A percentile compares a stretch with the other conserved stretches of the same genome.
These are phyloP conservation scores for Anisognathus igniventris DNA, from an alignment of 2,797 vertebrate species.

Conservation along the genomic window DNA sequence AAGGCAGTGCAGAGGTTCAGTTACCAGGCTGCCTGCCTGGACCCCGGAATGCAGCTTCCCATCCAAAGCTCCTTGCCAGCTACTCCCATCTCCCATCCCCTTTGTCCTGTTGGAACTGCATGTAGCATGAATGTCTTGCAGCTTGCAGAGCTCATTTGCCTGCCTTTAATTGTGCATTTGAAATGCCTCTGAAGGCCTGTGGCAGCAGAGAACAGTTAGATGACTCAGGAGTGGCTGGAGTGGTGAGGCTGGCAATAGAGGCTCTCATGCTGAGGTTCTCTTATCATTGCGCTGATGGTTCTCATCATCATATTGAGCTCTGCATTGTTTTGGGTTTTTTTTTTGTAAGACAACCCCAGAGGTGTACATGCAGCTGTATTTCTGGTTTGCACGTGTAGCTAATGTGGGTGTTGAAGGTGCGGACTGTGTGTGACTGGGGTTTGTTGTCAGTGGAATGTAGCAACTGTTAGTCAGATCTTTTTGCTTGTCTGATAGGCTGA, in stretches of 20 bases:
- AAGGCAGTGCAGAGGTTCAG: neutral
- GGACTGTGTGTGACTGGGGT: neutral
- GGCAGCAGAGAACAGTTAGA: neutral
- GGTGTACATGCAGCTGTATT: neutral
- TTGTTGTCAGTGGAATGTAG: neutral
- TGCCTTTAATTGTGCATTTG: neutral
- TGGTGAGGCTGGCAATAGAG: neutral
- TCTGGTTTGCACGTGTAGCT: neutral
- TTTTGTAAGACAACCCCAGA: neutral
- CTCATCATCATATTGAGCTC: neutral
- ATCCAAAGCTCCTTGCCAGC: neutral
- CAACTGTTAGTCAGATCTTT: neutral
- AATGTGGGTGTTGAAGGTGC: neutral
- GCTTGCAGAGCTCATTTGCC: neutral
- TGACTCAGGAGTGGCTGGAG: slow-evolving; percentile 25
- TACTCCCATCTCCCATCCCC: neutral
- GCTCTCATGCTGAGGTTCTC: neutral
- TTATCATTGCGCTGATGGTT: neutral
- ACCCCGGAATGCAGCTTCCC: neutral
- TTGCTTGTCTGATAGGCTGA: neutral
- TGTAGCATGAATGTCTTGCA: neutral
- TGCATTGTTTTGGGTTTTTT: neutral
- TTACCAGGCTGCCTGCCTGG: neutral
- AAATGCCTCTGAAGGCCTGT: neutral
- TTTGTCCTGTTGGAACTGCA: neutral